phyloP scores from a whole-genome alignment of 2,113 vertebrate species.

The Gila orcuttii region DNA sequence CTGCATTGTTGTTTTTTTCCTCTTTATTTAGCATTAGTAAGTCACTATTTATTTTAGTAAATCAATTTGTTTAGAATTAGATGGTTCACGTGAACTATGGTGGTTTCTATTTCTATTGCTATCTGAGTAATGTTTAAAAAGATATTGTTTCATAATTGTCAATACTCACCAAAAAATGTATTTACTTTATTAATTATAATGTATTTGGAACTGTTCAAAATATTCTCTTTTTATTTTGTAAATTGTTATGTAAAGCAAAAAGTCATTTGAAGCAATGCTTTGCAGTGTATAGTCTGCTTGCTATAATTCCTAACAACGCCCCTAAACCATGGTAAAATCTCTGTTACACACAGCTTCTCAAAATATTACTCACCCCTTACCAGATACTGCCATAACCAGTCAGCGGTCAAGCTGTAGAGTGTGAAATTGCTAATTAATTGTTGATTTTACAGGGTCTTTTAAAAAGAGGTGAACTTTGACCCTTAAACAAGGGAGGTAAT shows the following conservation, averaged over 20 bases:
- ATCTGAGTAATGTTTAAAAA: not conserved
- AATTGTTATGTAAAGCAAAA: not conserved
- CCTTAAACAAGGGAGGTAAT: constrained; percentile 67
- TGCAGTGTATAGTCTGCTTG: not conserved
- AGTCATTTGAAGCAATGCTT: not conserved
- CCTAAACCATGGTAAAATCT: not conserved
- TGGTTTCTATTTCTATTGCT: not conserved
- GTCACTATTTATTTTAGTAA: too few relatives aligned
- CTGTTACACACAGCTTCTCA: not conserved
- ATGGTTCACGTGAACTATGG: not conserved
- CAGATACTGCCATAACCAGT: not conserved
- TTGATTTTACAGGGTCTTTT: constrained; percentile 71
- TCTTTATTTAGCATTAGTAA: too few relatives aligned
- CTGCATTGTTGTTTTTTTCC: too few relatives aligned
- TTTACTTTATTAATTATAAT: too few relatives aligned
- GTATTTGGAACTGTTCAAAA: too few relatives aligned
- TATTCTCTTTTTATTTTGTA: too few relatives aligned
- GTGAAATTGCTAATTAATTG: constrained; percentile 75
- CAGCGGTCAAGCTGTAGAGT: not conserved
- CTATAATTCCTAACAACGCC: not conserved
- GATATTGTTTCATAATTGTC: too few relatives aligned
- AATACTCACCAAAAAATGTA: too few relatives aligned
- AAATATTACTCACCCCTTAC: not conserved
- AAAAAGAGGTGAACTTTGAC: constrained; percentile 71
- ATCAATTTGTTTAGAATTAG: too few relatives aligned